These are phyloP conservation scores for Acleris literana DNA, from an alignment of 2,888 invertebrate species.

Conservation along the genomic window DNA sequence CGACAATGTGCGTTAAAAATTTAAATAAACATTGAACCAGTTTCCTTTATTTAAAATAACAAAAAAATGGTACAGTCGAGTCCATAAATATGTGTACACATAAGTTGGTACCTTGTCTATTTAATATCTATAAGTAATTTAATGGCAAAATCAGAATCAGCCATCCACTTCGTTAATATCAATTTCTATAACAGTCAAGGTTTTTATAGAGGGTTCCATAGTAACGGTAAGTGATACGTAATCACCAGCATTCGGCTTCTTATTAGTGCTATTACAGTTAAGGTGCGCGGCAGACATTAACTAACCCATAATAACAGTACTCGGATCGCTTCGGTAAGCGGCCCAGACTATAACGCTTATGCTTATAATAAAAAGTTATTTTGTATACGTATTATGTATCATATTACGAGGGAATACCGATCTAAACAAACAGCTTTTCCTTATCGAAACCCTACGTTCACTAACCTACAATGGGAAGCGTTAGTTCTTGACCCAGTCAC, in stretches of 20 bases:
- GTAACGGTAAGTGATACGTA: constrained; percentile 18
- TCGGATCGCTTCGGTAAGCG: constrained; percentile 5
- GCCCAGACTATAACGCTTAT: not conserved
- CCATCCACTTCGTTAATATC: no score
- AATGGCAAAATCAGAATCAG: no score
- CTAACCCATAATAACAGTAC: constrained; percentile 20
- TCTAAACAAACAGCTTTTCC: not conserved
- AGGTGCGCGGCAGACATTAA: constrained; percentile 15
- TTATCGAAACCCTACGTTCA: not conserved
- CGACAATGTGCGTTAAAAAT: no score
- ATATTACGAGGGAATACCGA: not conserved
- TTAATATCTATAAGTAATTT: no score
- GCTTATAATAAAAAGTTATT: constrained; percentile 7
- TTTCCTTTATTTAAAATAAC: no score
- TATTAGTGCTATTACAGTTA: constrained; percentile 19
- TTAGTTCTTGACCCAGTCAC: no score
- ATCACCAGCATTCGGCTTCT: constrained; percentile 8
- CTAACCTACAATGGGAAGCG: no score
- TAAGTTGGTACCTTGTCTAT: no score
- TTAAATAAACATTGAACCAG: no score
- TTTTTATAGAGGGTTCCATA: not conserved
- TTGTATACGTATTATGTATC: not conserved
- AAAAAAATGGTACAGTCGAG: no score
- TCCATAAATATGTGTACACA: no score
- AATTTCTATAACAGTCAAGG: no score